Conservation (phyloP, 2,113 vertebrate genomes). For the Camarhynchus parvulus region DNA sequence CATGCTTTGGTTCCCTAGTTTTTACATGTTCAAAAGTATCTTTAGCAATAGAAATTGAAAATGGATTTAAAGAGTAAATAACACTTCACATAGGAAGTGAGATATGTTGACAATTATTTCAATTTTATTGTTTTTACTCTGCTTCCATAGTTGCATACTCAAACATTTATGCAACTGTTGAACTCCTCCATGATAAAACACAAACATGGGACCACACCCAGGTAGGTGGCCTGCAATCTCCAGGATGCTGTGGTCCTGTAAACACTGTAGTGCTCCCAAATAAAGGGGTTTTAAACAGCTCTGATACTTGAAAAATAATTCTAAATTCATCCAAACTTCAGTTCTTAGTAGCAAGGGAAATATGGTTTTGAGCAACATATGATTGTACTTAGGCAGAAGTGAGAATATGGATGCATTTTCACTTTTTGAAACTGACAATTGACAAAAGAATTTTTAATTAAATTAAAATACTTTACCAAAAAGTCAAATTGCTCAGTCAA, state of each 20-base stretch:
- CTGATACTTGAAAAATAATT: not conserved
- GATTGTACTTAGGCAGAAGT: not conserved
- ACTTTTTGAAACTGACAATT: not conserved
- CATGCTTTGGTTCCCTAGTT: rapidly evolving
- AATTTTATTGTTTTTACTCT: not conserved
- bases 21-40: not conserved
- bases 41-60: not conserved
- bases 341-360: not conserved
- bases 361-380: rapidly evolving
- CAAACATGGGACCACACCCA: not conserved
- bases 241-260: not conserved
- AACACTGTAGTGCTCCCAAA: not conserved
- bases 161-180: constrained; percentile 14
- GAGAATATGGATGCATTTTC: not conserved
- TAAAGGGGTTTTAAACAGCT: not conserved
- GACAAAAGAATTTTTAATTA: not conserved
- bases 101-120: not conserved
- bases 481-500: not conserved
- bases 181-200: not conserved
- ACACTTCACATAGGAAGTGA: not conserved
- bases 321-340: not conserved
- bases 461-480: not conserved
- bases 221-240: not conserved
- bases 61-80: not conserved
- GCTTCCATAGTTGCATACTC: not conserved